Percentiles rank a stretch among this genome's conserved stretches.
Conservation (phyloP, 2,113 vertebrate genomes). For the Piaya cayana region DNA sequence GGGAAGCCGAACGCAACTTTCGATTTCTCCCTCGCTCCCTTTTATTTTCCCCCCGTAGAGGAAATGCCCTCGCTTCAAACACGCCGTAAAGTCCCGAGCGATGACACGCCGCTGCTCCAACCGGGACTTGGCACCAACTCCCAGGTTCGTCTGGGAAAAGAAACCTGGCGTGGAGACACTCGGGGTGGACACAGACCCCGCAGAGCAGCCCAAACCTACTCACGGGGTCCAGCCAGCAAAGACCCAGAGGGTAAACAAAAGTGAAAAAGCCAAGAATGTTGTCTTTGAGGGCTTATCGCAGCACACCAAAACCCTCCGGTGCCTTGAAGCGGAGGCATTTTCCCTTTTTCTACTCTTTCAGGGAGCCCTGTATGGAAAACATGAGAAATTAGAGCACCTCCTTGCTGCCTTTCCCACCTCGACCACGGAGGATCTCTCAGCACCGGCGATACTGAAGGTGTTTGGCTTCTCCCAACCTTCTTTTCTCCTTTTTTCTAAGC, state of each 20-base stretch:
- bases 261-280: background rate
- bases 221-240: background rate
- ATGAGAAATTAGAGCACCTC: background rate
- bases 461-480: background rate
- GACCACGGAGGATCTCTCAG: background rate
- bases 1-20: background rate
- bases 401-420: background rate
- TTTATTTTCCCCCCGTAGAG: background rate
- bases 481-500: background rate
- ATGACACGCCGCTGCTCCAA: background rate
- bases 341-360: background rate
- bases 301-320: background rate
- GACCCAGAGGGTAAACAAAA: background rate
- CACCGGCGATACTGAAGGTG: accelerated
- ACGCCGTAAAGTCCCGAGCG: accelerated
- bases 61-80: background rate
- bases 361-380: background rate
- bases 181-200: background rate
- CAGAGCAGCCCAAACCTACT: accelerated
- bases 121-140: background rate
- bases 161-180: background rate
- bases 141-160: accelerated
- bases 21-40: background rate
- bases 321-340: background rate
- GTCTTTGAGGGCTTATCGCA: background rate